Evolutionary conservation across 53 echinoderm and acorn worm genomes (phyloP).

Genomic region (Arbacia lixula): DNA sequence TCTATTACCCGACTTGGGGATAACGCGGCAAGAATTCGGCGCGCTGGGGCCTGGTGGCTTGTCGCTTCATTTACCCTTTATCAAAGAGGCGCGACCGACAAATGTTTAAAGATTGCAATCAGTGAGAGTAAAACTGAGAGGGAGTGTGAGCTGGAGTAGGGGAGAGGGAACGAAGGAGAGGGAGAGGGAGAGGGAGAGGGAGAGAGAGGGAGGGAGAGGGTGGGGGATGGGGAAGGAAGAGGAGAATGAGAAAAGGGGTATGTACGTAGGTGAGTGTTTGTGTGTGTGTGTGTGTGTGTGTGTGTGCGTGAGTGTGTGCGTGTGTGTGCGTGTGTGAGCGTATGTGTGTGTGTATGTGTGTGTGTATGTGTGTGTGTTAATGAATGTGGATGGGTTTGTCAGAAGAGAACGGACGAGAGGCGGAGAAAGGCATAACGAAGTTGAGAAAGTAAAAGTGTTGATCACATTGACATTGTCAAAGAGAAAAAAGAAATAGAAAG

Average conservation of each 20-base stretch:
- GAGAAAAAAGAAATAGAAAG: background rate
- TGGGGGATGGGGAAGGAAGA: background rate
- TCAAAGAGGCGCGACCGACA: slow-evolving; percentile 1
- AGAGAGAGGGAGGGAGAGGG: background rate
- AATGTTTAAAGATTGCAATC: slow-evolving; percentile 16
- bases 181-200: background rate
- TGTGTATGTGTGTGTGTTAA: no score
- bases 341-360: no score
- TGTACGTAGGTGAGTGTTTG: no score
- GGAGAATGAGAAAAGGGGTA: background rate
- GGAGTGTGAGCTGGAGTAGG: background rate
- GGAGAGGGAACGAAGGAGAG: background rate
- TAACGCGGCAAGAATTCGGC: slow-evolving; percentile 4
- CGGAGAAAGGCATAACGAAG: no score
- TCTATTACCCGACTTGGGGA: slow-evolving; percentile 24
- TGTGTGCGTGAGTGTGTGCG: no score
- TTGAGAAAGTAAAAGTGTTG: no score
- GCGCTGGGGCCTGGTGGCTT: slow-evolving; percentile 19
- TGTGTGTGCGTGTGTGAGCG: no score
- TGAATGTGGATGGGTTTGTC: no score
- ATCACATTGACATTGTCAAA: no score
- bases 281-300: no score
- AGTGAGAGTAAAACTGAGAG: background rate
- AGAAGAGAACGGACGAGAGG: no score
- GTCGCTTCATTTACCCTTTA: slow-evolving; percentile 46